Evolutionary conservation across 2,888 invertebrate species (phyloP).

Genomic region (Leptinotarsa haldemani): DNA sequence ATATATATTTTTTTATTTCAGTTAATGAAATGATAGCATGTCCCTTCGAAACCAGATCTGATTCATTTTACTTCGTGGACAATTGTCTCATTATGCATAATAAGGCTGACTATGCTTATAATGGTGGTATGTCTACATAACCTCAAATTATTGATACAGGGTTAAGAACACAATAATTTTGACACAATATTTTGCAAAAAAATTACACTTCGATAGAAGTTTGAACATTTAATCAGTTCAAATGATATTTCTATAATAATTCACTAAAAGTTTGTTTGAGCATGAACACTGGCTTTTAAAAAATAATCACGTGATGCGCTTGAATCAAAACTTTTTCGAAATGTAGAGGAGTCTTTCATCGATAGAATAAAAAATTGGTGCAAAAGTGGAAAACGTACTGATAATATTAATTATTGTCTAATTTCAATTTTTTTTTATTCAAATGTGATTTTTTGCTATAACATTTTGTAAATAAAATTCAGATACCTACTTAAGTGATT

Average conservation of each 20-base stretch:
- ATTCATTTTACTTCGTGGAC: slow-evolving; percentile 99
- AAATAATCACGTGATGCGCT: slow-evolving; percentile 42
- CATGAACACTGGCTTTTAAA: slow-evolving; percentile 42
- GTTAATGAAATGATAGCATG: slow-evolving; percentile 96
- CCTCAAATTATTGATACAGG: slow-evolving; percentile 40
- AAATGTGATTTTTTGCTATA: slow-evolving; percentile 5
- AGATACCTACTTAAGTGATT: neutral
- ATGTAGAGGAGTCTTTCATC: slow-evolving; percentile 33
- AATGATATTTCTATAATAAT: slow-evolving; percentile 29
- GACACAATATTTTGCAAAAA: slow-evolving; percentile 37
- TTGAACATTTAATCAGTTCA: slow-evolving; percentile 1
- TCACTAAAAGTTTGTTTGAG: slow-evolving; percentile 38
- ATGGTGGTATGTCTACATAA: slow-evolving; percentile 73
- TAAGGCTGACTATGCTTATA: slow-evolving; percentile 98
- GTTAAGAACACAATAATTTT: slow-evolving; percentile 45
- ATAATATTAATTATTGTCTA: slow-evolving; percentile 4
- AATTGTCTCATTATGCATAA: slow-evolving; percentile 98
- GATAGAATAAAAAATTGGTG: slow-evolving; percentile 24
- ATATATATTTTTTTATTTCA: slow-evolving; percentile 67
- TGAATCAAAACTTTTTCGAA: slow-evolving; percentile 33
- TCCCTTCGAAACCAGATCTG: slow-evolving; percentile 97
- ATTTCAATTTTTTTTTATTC: neutral
- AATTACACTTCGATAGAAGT: slow-evolving; percentile 32
- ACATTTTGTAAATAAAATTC: slow-evolving; percentile 19
- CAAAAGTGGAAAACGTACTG: slow-evolving; percentile 23